Conservation (phyloP, 2,113 vertebrate genomes). For the Sphaerodactylus townsendi region DNA sequence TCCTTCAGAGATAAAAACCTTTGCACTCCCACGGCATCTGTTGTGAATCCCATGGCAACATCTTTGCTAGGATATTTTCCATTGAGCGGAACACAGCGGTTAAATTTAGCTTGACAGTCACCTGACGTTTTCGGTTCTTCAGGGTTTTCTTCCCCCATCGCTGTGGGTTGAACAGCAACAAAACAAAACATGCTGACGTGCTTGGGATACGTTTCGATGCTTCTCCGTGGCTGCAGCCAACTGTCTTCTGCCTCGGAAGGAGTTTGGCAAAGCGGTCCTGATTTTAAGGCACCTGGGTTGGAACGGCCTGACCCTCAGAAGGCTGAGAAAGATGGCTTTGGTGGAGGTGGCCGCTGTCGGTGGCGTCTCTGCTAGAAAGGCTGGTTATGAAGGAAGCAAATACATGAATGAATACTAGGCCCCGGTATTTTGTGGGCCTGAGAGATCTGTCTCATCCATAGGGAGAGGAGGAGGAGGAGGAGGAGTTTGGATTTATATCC, state of each 20-base stretch:
- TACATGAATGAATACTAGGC: too few species aligned
- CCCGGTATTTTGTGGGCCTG: too few species aligned
- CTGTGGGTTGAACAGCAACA: conserved; percentile 14
- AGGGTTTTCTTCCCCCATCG: background rate
- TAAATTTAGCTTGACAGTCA: conserved; percentile 55
- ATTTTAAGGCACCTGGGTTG: background rate
- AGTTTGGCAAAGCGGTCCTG: too few species aligned
- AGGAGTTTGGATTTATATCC: too few species aligned
- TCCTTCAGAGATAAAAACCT: conserved; percentile 31
- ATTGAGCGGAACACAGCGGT: background rate
- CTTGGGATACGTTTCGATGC: background rate
- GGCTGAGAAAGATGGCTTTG: background rate
- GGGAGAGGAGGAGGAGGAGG: too few species aligned
- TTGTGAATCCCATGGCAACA: conserved; percentile 45
- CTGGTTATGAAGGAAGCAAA: too few species aligned
- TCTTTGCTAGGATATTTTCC: conserved; percentile 51
- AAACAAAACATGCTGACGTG: background rate
- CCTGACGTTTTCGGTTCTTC: conserved; percentile 36
- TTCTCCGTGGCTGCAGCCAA: background rate
- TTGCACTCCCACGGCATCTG: conserved; percentile 3
- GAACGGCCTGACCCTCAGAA: background rate
- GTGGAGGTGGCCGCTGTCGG: background rate
- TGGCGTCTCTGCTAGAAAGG: too few species aligned
- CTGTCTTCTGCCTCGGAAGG: conserved; percentile 1
- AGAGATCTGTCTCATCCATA: background rate